phyloP scores from a whole-genome alignment of 2,797 vertebrate genomes.

The Lophius americanus region DNA sequence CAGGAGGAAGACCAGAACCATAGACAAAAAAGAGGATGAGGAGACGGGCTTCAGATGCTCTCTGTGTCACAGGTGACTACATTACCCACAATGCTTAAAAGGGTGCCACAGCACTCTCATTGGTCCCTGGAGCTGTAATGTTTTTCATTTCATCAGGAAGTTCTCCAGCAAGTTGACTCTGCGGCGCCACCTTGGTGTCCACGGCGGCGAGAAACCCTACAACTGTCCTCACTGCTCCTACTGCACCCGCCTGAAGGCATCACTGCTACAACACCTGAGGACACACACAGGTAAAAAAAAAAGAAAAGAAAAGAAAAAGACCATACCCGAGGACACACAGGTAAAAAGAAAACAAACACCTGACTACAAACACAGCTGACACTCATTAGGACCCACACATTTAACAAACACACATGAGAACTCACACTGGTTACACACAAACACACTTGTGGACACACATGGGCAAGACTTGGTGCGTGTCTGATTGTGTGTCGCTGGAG shows the following conservation, averaged over 20 bases:
- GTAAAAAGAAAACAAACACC: conserved; percentile 52
- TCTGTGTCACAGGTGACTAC: conserved; percentile 72
- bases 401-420: conserved; percentile 6
- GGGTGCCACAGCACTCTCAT: neutral
- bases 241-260: conserved; percentile 78
- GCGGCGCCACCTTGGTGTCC: conserved; percentile 76
- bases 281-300: conserved; percentile 72
- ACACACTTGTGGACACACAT: neutral
- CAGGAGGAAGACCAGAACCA: conserved; percentile 21
- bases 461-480: no score
- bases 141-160: conserved; percentile 38
- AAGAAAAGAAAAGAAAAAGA: neutral
- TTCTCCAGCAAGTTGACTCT: conserved; percentile 77
- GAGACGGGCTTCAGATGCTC: conserved; percentile 63
- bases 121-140: neutral
- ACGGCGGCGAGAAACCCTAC: conserved; percentile 75
- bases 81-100: conserved; percentile 18
- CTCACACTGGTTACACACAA: neutral
- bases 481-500: conserved; percentile 55
- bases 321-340: conserved; percentile 77
- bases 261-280: conserved; percentile 75
- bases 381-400: neutral
- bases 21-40: neutral
- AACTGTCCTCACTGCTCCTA: conserved; percentile 72
- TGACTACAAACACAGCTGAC: conserved; percentile 47